Percentiles rank a stretch among this genome's conserved stretches.
Conservation (phyloP, 1,140 invertebrate species). For the Portunus trituberculatus region DNA sequence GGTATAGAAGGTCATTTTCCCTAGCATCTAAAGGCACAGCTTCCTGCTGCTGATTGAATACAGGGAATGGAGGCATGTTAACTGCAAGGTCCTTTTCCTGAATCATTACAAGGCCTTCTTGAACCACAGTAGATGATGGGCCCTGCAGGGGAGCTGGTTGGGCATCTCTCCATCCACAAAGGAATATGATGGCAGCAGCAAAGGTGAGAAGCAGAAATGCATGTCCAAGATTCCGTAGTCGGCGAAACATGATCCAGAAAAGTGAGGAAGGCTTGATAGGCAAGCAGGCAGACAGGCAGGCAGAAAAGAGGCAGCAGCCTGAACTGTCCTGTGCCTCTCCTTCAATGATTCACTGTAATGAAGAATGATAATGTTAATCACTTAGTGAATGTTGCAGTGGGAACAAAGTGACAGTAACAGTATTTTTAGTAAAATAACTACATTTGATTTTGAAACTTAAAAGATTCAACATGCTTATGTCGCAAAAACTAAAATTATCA, state of each 20-base stretch:
- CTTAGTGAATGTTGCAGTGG: no score
- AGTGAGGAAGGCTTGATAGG: no score
- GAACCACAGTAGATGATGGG: not conserved
- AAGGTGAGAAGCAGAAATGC: not conserved
- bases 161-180: constrained; percentile 3
- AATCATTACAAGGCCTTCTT: not conserved
- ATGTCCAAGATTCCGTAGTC: not conserved
- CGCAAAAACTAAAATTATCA: no score
- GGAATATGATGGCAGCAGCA: not conserved
- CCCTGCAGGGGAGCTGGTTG: not conserved
- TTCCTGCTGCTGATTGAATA: not conserved
- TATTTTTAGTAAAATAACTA: no score
- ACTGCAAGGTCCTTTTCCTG: not conserved
- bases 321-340: no score
- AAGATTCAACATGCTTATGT: no score
- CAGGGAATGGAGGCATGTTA: not conserved
- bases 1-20: constrained; percentile 65
- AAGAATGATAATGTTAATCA: no score
- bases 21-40: constrained; percentile 31
- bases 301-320: not conserved
- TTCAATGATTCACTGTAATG: no score
- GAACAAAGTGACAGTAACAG: no score
- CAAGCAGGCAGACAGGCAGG: not conserved
- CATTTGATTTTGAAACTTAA: no score
- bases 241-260: not conserved